Base-by-base conservation (phyloP, 2,888 invertebrate species). In the Venusia cambrica region DNA sequence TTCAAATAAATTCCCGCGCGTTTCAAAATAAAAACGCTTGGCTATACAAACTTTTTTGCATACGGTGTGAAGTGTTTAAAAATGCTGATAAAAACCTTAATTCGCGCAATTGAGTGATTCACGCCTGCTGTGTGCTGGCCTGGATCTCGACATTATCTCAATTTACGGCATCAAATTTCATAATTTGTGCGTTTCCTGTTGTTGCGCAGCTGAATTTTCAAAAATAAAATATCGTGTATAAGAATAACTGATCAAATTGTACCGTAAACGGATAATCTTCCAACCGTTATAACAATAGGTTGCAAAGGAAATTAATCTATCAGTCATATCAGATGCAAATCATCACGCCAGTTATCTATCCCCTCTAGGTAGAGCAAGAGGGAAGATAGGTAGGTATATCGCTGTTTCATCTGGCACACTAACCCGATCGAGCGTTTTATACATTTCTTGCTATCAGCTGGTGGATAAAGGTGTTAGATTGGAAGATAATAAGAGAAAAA, bases 241-340 rank as follows among this genome's bases (percentile, higher is more conserved):
- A n/a, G n/a, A n/a, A 37, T 45, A 42, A 44, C 39, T 38, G 43
- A 45, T 34, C 30, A 43, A 48, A 56, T 21, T 19, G 16, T 39
- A 26, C 30, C 17, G 29, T 33, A 16, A 14, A 17, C n/a, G n/a
- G n/a, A n/a, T 24, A 2, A 30, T 55, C 61, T 67, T 75, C 73
- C 75, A 67, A 64, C 73, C 51, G 55, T 60, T 54, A 58, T 49
- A 64, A 63, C 62, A 62, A 67, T 69, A 65, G 66, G 56, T 65
- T 59, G 61, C 58, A 73, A 38, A 66, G 77, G 68, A 78, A 76
- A 73, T 70, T 67, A 72, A n/a, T 73, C 25, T 73, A 79, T 74
- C 77, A 72, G 55, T 55, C 51, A 40, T 75, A 79, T 80, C 80
- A 73, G 76, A 84, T 81, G 79, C 74, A 81, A 80, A 83, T 72